Evolutionary conservation across 2,888 invertebrate genomes (phyloP), one percentile per base, ranked within the genome.

Genomic region (Diarsia dahlii): DNA sequence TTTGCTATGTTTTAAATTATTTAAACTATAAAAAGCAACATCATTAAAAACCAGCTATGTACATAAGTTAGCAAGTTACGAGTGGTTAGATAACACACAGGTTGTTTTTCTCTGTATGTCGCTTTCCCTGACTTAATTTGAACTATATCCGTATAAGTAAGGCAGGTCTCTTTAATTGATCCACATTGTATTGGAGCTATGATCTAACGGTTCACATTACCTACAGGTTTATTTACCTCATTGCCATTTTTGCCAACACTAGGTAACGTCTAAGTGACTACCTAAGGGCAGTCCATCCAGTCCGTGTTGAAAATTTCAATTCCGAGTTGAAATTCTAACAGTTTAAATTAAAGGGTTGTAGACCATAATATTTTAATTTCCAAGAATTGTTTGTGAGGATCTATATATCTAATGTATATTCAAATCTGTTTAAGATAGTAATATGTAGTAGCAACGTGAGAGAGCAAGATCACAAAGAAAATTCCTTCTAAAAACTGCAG

Each of bases 31-130:
- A 66, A 78, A 67, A 65, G 10, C 46, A 18, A 9, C 5, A 0
- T 54, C 2, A 58, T 60, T 75, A 76, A 56, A 52, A 80, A 60
- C 58, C 62, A 12, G 60, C 18, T 56, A 28, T 34, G 45, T 20
- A 46, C 52, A 23, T 65, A 66, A 71, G 23, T 48, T 34, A 23
- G 1, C 60, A 28, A 58, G 28, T 67, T 56, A 46, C 56, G 8
- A n/a, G n/a, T 63, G 28, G 78, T 87, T 86, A 80, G 63, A 77
- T 87, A 87, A 87, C 39, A n/a, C 63, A 72, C 78, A 6, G 66
- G 74, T 76, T 74, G 9, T 79, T 81, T 82, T 82, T 71, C 69
- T n/a, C 78, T 52, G 34, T 68, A 50, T 15, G 18, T 71, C 71
- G 12, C 76, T 80, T 87, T 86, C 72, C 80, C 71, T 23, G 56